phyloP scores from a whole-genome alignment of 1,140 invertebrate species.

The Drosophila takahashii region DNA sequence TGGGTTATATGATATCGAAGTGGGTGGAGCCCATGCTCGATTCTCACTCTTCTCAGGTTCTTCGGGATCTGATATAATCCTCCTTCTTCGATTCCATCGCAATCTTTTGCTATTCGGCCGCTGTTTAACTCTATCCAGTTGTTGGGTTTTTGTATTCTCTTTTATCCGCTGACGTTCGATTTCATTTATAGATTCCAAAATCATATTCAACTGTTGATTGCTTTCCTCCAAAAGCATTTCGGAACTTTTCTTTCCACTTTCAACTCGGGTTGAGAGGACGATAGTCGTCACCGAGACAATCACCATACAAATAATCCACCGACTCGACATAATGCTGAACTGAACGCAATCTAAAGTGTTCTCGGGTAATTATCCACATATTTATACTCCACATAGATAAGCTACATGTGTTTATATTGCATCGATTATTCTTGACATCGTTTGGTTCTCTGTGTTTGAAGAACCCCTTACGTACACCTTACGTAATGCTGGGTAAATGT shows the following conservation, averaged over 20 bases:
- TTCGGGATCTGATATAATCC: not conserved
- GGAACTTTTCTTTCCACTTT: not conserved
- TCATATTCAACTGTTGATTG: slow-evolving; percentile 11
- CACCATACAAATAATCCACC: not conserved
- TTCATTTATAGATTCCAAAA: slow-evolving; percentile 54
- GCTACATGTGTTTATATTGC: slow-evolving; percentile 8
- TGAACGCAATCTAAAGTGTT: slow-evolving; percentile 7
- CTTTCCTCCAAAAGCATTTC: not conserved
- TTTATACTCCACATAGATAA: slow-evolving; percentile 21
- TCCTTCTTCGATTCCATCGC: slow-evolving; percentile 35
- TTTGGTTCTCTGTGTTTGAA: slow-evolving; percentile 21
- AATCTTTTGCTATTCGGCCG: slow-evolving; percentile 57
- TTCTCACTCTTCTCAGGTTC: not conserved
- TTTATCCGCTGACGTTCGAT: slow-evolving; percentile 35
- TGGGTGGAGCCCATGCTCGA: not conserved
- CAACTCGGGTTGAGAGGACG: not conserved
- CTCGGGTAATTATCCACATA: not conserved
- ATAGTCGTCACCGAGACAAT: not conserved
- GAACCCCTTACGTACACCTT: not conserved
- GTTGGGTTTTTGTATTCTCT: not conserved
- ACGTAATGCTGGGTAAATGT: slow-evolving; percentile 12
- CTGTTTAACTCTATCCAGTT: not conserved
- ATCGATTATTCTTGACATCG: slow-evolving; percentile 39
- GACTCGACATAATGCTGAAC: slow-evolving; percentile 14
- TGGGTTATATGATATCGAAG: not conserved